A percentile compares a stretch with the other conserved stretches of the same genome.
These are phyloP conservation scores for Scaptomyza pallida DNA, from an alignment of 1,140 invertebrate genomes.

Conservation along the genomic window DNA sequence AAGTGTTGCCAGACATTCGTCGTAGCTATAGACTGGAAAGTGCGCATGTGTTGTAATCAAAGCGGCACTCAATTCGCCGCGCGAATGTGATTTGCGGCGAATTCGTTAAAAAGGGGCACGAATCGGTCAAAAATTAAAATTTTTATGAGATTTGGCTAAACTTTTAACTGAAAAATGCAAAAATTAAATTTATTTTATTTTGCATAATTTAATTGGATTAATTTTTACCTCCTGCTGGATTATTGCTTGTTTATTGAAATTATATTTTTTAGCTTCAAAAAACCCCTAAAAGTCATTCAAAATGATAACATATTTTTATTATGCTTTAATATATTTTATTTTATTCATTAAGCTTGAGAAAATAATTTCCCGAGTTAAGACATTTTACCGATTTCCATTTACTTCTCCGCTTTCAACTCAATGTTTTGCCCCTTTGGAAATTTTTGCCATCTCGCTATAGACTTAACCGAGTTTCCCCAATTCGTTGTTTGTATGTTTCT, in stretches of 20 bases:
- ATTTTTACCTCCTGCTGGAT: no score
- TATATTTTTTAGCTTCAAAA: no score
- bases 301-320: no score
- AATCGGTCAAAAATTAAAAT: neutral
- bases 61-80: conserved; percentile 60
- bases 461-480: neutral
- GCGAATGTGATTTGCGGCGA: conserved; percentile 37
- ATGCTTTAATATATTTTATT: no score
- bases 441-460: neutral
- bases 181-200: no score
- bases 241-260: no score
- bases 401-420: conserved; percentile 1
- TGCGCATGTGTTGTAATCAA: conserved; percentile 72
- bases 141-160: neutral
- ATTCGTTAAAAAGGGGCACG: conserved; percentile 30
- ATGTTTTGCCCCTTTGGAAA: conserved; percentile 34
- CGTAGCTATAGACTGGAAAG: conserved; percentile 44
- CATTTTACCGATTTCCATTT: conserved; percentile 19
- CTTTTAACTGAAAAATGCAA: no score
- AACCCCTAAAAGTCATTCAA: no score
- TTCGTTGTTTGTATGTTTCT: neutral
- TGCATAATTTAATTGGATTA: no score
- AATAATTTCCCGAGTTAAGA: no score
- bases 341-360: no score
- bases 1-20: conserved; percentile 24